Conservation (phyloP, 2,888 invertebrate genomes). For the Neoitamus cyanurus region DNA sequence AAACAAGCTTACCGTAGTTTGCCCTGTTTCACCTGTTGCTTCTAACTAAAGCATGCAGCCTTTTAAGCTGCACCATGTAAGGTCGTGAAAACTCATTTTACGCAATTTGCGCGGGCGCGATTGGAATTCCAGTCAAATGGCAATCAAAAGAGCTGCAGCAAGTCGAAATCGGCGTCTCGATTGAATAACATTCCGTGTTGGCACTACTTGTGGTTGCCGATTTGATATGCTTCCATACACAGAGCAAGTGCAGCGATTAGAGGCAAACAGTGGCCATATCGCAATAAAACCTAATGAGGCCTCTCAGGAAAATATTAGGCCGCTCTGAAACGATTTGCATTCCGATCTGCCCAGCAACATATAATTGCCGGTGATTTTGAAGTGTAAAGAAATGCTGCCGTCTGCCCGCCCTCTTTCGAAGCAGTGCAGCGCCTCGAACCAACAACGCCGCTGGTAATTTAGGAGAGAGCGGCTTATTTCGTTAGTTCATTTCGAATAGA, state of each 20-base stretch:
- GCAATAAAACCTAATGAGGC: conserved; percentile 17
- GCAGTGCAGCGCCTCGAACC: neutral
- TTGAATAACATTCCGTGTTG: neutral
- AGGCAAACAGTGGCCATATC: neutral
- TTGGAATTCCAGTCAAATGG: neutral
- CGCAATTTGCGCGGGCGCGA: neutral
- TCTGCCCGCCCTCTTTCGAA: neutral
- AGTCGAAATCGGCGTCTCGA: neutral
- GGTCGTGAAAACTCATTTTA: neutral
- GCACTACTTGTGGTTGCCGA: neutral
- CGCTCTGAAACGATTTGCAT: neutral
- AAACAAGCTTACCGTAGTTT: neutral
- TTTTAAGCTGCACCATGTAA: neutral
- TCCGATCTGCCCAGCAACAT: neutral
- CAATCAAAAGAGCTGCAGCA: neutral
- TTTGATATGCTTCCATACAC: conserved; percentile 25
- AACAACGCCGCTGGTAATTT: neutral
- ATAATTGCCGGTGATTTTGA: neutral
- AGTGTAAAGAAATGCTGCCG: neutral
- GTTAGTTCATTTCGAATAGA: neutral
- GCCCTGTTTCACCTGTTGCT: neutral
- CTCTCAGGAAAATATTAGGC: neutral
- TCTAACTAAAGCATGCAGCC: neutral
- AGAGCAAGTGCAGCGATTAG: conserved; percentile 20
- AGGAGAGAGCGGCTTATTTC: conserved; percentile 18